These are phyloP conservation scores for Baccha elongata DNA, from an alignment of 2,888 invertebrate species.

Conservation along the genomic window DNA sequence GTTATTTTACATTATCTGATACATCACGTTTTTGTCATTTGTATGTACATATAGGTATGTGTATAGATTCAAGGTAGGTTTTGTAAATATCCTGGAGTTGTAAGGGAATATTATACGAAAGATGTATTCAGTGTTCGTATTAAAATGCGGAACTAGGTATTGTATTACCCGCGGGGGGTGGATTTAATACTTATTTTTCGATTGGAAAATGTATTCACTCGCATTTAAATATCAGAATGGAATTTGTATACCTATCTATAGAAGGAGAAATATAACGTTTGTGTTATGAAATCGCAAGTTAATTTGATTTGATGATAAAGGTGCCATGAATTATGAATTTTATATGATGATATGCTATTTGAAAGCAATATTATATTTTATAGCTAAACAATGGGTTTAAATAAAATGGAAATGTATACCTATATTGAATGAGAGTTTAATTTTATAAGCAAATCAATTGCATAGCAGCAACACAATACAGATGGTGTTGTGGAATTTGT, in stretches of 20 bases:
- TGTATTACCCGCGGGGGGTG: neutral
- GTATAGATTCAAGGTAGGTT: too few relatives aligned
- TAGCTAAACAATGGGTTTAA: neutral
- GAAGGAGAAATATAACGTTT: too few relatives aligned
- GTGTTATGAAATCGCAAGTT: constrained; percentile 57
- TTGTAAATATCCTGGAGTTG: constrained; percentile 23
- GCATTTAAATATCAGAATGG: constrained; percentile 25
- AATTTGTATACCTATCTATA: too few relatives aligned
- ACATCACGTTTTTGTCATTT: constrained; percentile 67
- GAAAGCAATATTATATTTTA: constrained; percentile 22
- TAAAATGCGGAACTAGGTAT: neutral
- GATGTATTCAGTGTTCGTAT: neutral
- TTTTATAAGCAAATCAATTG: constrained; percentile 12
- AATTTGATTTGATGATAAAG: constrained; percentile 70
- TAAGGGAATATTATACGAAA: constrained; percentile 47
- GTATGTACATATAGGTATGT: neutral
- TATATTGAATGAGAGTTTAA: neutral
- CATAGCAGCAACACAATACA: constrained; percentile 23
- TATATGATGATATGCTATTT: constrained; percentile 59
- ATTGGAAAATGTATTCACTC: constrained; percentile 49
- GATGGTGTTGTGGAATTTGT: constrained; percentile 41
- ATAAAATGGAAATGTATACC: neutral
- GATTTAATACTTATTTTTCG: constrained; percentile 11
- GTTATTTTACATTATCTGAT: constrained; percentile 61
- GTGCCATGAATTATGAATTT: constrained; percentile 64